These are phyloP conservation scores for Alouatta palliata DNA, from an alignment of 2,113 vertebrate genomes.

Conservation along the genomic window DNA sequence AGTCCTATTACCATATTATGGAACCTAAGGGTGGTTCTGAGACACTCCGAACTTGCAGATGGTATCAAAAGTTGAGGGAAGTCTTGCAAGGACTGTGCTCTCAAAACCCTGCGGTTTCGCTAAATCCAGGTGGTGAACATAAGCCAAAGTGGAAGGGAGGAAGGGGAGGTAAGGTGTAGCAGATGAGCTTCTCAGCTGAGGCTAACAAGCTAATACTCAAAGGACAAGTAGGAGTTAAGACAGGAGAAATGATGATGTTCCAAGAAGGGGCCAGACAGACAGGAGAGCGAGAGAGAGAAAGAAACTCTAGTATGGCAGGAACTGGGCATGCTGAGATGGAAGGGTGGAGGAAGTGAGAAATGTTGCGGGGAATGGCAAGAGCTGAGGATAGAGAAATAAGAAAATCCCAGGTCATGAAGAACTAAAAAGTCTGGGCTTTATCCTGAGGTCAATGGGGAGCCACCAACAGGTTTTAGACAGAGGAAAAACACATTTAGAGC, in stretches of 20 bases:
- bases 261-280: not conserved
- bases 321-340: not conserved
- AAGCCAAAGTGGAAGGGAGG: too few relatives aligned
- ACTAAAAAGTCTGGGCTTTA: not conserved
- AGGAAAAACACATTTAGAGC: not conserved
- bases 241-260: not conserved
- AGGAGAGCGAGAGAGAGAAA: not conserved
- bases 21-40: not conserved
- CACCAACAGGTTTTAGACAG: not conserved
- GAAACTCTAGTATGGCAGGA: not conserved
- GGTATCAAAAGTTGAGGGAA: not conserved
- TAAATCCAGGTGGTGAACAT: not conserved
- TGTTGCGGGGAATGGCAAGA: not conserved
- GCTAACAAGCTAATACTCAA: not conserved
- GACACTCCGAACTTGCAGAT: not conserved
- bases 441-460: not conserved
- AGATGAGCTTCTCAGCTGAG: not conserved
- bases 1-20: not conserved
- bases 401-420: not conserved
- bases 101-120: not conserved
- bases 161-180: not conserved
- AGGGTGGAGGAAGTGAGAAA: not conserved
- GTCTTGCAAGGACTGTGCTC: not conserved
- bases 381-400: not conserved
- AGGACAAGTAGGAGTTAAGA: not conserved